A percentile compares a stretch with the other conserved stretches of the same genome.
These are phyloP conservation scores for Bhutanitis thaidina DNA, from an alignment of 2,888 invertebrate genomes.

Conservation along the genomic window DNA sequence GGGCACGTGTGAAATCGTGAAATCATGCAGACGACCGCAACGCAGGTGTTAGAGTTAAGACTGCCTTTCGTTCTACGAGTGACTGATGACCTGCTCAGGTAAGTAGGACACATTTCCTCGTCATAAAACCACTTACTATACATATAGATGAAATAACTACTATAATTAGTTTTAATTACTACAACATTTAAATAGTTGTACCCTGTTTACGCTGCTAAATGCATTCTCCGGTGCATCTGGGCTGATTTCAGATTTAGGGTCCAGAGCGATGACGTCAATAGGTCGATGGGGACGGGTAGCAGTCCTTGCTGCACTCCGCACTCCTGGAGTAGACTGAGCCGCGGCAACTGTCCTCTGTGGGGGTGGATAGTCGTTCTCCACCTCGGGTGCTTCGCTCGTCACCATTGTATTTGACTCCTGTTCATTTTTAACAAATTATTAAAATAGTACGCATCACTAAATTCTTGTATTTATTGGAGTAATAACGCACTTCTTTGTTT, in stretches of 20 bases:
- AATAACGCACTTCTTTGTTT: too few species aligned
- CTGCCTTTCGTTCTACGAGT: too few species aligned
- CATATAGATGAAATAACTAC: too few species aligned
- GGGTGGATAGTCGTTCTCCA: slow-evolving; percentile 55
- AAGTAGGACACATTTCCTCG: too few species aligned
- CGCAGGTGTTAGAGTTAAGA: too few species aligned
- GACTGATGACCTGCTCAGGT: too few species aligned
- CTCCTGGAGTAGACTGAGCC: slow-evolving; percentile 25
- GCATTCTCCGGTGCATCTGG: slow-evolving; percentile 79
- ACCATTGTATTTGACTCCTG: slow-evolving; percentile 57
- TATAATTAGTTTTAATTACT: too few species aligned
- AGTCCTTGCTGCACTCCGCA: slow-evolving; percentile 46
- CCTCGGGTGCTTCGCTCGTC: slow-evolving; percentile 53
- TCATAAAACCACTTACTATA: too few species aligned
- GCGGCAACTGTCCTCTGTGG: slow-evolving; percentile 26
- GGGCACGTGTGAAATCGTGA: too few species aligned
- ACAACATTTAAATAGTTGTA: slow-evolving; percentile 46
- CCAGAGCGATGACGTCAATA: slow-evolving; percentile 81
- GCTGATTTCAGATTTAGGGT: slow-evolving; percentile 64
- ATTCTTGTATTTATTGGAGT: too few species aligned
- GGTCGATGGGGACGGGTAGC: slow-evolving; percentile 56
- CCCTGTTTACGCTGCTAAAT: slow-evolving; percentile 82
- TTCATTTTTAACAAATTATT: neutral
- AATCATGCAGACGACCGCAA: too few species aligned
- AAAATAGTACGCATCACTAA: too few species aligned